phyloP scores from a whole-genome alignment of 2,797 vertebrate genomes.

The Iguana delicatissima region DNA sequence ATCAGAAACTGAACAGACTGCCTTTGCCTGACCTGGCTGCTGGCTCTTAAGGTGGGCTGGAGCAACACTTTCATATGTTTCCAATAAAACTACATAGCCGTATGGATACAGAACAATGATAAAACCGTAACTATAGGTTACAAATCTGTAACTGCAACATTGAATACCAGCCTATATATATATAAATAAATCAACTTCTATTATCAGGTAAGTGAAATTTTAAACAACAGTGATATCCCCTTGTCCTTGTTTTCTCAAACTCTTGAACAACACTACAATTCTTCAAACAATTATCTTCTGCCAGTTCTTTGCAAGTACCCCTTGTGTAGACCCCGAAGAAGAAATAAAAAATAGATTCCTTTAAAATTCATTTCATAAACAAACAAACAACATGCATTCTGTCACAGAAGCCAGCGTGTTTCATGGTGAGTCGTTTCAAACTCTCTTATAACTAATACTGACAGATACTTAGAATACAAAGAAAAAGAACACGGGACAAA shows the following conservation, averaged over 20 bases:
- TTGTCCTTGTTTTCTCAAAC: neutral
- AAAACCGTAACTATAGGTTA: no score
- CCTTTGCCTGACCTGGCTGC: no score
- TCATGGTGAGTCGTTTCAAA: conserved; percentile 73
- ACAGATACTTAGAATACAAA: conserved; percentile 72
- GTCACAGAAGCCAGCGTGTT: conserved; percentile 70
- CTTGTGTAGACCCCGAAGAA: conserved; percentile 63
- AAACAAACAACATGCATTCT: conserved; percentile 64
- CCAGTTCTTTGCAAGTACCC: conserved; percentile 63
- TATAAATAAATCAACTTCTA: conserved; percentile 64
- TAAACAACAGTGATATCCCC: conserved; percentile 71
- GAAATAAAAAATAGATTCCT: conserved; percentile 75
- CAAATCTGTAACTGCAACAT: no score
- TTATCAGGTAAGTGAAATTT: conserved; percentile 69
- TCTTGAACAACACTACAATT: conserved; percentile 73
- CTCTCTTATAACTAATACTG: conserved; percentile 74
- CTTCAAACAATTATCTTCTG: conserved; percentile 72
- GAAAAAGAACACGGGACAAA: conserved; percentile 56
- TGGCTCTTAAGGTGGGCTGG: no score
- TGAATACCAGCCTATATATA: neutral
- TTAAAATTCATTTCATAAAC: conserved; percentile 72
- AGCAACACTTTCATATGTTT: no score
- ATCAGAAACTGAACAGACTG: no score
- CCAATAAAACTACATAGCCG: no score
- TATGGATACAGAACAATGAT: no score